Evolutionary conservation across 2,888 invertebrate genomes (phyloP).

Genomic region (Achlya flavicornis): DNA sequence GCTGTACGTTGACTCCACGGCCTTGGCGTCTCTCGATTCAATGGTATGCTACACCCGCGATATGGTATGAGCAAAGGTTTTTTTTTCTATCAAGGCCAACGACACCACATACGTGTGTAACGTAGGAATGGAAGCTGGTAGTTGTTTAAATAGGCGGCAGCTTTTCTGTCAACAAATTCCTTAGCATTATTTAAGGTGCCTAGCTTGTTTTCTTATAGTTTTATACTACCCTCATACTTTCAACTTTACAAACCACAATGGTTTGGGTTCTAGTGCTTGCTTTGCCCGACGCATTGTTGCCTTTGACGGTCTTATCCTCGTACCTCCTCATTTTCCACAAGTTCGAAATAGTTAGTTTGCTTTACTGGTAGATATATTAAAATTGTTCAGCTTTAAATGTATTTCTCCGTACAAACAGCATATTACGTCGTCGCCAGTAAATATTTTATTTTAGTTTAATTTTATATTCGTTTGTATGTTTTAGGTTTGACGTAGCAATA

Average conservation of each 20-base stretch:
- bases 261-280: slow-evolving; percentile 17
- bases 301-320: background rate
- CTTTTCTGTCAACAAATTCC: slow-evolving; percentile 30
- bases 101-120: slow-evolving; percentile 39
- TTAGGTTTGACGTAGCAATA: background rate
- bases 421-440: background rate
- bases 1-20: slow-evolving; percentile 75
- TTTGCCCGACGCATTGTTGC: slow-evolving; percentile 27
- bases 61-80: slow-evolving; percentile 62
- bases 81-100: slow-evolving; percentile 65
- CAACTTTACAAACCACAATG: slow-evolving; percentile 10
- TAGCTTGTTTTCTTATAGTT: background rate
- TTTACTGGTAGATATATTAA: background rate
- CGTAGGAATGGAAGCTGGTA: slow-evolving; percentile 34
- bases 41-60: slow-evolving; percentile 66
- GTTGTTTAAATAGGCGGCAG: slow-evolving; percentile 35
- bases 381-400: background rate
- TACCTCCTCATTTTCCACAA: slow-evolving; percentile 16
- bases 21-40: slow-evolving; percentile 73
- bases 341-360: slow-evolving; percentile 2
- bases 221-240: background rate
- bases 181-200: background rate
- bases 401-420: too few species aligned
- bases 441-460: background rate
- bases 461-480: background rate